These are phyloP conservation scores for Patagioenas fasciata DNA, from an alignment of 2,113 vertebrate species.

Conservation along the genomic window DNA sequence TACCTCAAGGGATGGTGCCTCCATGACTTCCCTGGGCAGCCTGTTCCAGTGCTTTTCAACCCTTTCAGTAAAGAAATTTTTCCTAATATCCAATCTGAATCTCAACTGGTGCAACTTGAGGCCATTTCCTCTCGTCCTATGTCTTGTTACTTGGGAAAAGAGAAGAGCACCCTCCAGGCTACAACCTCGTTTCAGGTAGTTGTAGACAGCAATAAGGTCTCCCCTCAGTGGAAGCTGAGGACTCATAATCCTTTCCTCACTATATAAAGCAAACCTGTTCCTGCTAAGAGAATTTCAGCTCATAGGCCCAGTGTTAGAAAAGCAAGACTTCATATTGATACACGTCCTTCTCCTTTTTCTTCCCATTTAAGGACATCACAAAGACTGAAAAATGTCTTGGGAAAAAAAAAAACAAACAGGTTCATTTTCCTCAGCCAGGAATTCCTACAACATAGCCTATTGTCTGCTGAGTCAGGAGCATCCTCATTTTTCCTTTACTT, in stretches of 20 bases:
- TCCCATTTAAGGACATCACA: neutral
- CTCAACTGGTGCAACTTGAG: too few species aligned
- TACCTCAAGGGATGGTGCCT: too few species aligned
- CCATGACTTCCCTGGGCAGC: too few species aligned
- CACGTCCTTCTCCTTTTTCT: neutral
- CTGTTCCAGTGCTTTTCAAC: too few species aligned
- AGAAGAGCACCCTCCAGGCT: too few species aligned
- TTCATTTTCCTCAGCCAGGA: neutral
- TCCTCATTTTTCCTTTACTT: neutral
- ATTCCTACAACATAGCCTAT: neutral
- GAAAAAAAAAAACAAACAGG: neutral
- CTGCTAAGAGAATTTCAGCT: neutral
- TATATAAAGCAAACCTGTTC: neutral
- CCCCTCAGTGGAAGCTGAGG: neutral
- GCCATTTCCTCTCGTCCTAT: too few species aligned
- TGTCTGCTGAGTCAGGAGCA: neutral
- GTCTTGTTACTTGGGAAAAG: too few species aligned
- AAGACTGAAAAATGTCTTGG: neutral
- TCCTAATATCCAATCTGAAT: too few species aligned
- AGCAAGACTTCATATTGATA: neutral
- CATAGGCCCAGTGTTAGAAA: neutral
- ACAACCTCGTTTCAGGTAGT: too few species aligned
- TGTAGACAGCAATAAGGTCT: neutral
- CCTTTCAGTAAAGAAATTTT: too few species aligned
- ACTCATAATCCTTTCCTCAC: neutral